These are phyloP conservation scores for Cyprinodon tularosa DNA, from an alignment of 2,113 vertebrate genomes.

Conservation along the genomic window DNA sequence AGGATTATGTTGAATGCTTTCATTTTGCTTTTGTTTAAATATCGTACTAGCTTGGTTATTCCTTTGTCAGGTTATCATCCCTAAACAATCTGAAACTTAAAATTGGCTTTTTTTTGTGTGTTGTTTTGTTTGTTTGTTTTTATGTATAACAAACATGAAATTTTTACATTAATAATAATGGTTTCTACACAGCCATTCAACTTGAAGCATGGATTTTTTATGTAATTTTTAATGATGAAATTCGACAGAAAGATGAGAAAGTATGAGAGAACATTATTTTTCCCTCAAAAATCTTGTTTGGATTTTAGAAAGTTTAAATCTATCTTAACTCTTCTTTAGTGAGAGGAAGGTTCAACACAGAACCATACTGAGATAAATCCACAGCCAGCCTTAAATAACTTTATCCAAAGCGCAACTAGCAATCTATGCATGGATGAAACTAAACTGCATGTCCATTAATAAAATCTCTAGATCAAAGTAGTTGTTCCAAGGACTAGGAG, in stretches of 20 bases:
- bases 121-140: no score
- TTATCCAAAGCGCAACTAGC: not conserved
- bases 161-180: no score
- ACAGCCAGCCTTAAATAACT: not conserved
- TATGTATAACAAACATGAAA: no score
- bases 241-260: not conserved
- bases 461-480: not conserved
- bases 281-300: not conserved
- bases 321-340: not conserved
- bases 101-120: no score
- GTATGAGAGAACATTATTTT: not conserved
- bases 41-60: not conserved
- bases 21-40: no score
- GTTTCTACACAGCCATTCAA: no score
- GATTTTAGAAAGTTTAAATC: not conserved
- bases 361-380: not conserved
- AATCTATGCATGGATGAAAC: not conserved
- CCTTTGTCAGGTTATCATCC: not conserved
- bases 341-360: not conserved
- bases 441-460: not conserved
- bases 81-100: no score
- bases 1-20: no score
- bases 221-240: not conserved
- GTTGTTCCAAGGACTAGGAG: no score
- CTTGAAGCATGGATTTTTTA: not conserved